Evolutionary conservation across 2,797 vertebrate species (phyloP).

Genomic region (Tangara arthus): DNA sequence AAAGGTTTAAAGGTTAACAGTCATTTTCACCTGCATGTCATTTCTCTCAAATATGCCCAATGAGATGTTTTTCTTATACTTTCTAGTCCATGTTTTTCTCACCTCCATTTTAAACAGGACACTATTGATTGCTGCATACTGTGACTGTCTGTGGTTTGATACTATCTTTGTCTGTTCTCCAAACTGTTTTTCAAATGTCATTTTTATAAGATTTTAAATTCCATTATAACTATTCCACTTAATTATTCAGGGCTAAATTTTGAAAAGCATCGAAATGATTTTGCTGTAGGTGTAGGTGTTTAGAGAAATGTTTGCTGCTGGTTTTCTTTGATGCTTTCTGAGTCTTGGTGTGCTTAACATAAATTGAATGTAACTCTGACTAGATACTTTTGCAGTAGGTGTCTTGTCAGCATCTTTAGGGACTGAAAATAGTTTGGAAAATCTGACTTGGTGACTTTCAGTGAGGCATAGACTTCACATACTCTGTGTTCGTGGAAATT

Average conservation of each 20-base stretch:
- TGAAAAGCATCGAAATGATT: neutral
- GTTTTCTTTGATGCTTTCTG: neutral
- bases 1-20: neutral
- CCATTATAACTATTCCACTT: neutral
- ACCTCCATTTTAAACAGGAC: neutral
- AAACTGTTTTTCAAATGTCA: neutral
- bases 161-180: neutral
- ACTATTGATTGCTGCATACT: neutral
- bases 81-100: neutral
- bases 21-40: neutral
- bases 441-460: neutral
- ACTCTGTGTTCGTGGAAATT: neutral
- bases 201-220: neutral
- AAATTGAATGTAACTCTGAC: neutral
- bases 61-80: neutral
- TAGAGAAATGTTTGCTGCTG: neutral
- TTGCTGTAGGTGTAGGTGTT: neutral
- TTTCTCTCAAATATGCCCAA: neutral
- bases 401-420: neutral
- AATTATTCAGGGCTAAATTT: neutral
- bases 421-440: conserved; percentile 21
- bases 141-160: neutral
- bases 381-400: neutral
- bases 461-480: neutral
- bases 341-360: neutral